Conservation (phyloP, 2,888 invertebrate species). For the Agrotis segetum region DNA sequence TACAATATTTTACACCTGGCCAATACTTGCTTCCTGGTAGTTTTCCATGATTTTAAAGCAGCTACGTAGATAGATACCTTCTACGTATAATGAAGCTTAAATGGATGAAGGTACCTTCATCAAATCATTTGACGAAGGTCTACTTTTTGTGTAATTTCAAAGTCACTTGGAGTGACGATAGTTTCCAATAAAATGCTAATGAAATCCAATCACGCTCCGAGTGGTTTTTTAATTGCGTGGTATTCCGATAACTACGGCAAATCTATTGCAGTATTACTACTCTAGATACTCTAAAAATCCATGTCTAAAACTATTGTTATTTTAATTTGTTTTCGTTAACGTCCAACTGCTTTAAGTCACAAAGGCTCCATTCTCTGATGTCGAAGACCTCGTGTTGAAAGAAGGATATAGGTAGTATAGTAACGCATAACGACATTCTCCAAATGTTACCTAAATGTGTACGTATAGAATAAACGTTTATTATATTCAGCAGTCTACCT, state of each 20-base stretch:
- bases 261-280: slow-evolving; percentile 30
- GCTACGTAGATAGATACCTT: slow-evolving; percentile 9
- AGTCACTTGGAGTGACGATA: slow-evolving; percentile 43
- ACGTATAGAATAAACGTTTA: slow-evolving; percentile 75
- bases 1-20: slow-evolving; percentile 37
- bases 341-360: slow-evolving; percentile 20
- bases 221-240: slow-evolving; percentile 56
- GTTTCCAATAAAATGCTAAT: slow-evolving; percentile 67
- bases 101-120: slow-evolving; percentile 10
- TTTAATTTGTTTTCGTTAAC: slow-evolving; percentile 32
- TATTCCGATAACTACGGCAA: slow-evolving; percentile 47
- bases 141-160: slow-evolving; percentile 43
- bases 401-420: slow-evolving; percentile 34
- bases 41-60: slow-evolving; percentile 39
- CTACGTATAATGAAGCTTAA: slow-evolving; percentile 1
- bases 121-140: slow-evolving; percentile 30
- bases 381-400: slow-evolving; percentile 27
- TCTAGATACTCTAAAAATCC: slow-evolving; percentile 41
- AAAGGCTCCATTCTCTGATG: slow-evolving; percentile 19
- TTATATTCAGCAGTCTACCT: slow-evolving; percentile 86
- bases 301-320: slow-evolving; percentile 38
- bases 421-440: slow-evolving; percentile 60
- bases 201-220: slow-evolving; percentile 53
- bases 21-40: slow-evolving; percentile 55
- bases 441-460: slow-evolving; percentile 64